Evolutionary conservation across 2,888 invertebrate genomes (phyloP), one percentile per base, ranked within the genome.

Genomic region (Cephalotes varians): DNA sequence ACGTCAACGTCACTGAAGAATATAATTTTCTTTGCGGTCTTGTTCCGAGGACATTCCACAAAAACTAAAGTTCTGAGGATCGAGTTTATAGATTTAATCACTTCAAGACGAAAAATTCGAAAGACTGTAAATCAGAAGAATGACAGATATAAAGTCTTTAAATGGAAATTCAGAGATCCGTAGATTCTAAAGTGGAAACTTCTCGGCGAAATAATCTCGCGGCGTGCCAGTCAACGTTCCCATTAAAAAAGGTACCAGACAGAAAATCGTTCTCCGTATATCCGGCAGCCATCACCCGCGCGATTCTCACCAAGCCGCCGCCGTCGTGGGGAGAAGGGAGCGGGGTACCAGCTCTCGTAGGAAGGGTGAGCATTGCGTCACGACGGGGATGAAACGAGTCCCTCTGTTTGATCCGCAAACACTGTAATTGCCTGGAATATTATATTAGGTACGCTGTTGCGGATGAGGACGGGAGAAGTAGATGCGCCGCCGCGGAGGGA

Each of bases 371-470:
- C 49, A 60, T 65, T 65, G 65, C 44, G 65, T 31, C 40, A 15
- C 54, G 64, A 83, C 82, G 87, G 86, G 86, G 85, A 83, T 76
- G 87, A 88, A 90, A 86, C 89, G 86, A 85, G 91, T 91, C 93
- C 93, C 93, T 93, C 93, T 93, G 93, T 94, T 94, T 94, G 94
- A 94, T 94, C 93, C 93, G 94, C 94, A 94, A 94, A 94, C 94
- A 94, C 93, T 92, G 93, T 94, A 94, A 94, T 94, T 94, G 94
- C 93, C 93, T 93, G 90, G 93, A 94, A 94, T 94, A 94, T 94
- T 94, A 93, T 93, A 94, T 94, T 94, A 94, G 93, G 90, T 88
- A 90, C 89, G 91, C 87, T 85, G 91, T 89, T 88, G 88, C 86
- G 90, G 87, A 87, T 85, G 85, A 82, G 82, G 85, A 79, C 83